Conservation (phyloP, 2,797 vertebrate species). For the Gouania willdenowi region DNA sequence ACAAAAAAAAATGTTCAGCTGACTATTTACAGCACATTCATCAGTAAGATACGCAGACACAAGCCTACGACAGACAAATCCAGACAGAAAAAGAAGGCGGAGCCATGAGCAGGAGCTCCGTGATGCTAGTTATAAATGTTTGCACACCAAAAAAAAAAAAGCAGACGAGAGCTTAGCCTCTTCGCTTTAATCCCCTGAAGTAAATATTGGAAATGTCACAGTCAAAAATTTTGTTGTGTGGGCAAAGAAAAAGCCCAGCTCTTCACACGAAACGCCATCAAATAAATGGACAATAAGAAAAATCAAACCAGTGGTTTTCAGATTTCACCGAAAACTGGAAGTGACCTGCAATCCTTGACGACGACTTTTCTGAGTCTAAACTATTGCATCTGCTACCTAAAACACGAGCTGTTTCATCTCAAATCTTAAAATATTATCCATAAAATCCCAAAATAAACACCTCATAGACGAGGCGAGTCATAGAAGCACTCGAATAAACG, state of each 20-base stretch:
- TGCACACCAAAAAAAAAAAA: neutral
- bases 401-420: neutral
- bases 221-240: constrained; percentile 3
- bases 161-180: neutral
- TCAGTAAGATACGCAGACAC: constrained; percentile 7
- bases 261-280: neutral
- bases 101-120: neutral
- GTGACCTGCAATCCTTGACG: constrained; percentile 9
- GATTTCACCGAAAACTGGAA: constrained; percentile 13
- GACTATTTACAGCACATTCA: constrained; percentile 41
- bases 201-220: constrained; percentile 45
- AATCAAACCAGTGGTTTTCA: neutral
- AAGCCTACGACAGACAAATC: constrained; percentile 1
- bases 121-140: no score
- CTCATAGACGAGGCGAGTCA: neutral
- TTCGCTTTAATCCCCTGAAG: constrained; percentile 45
- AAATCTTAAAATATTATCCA: constrained; percentile 3
- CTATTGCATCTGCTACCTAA: neutral
- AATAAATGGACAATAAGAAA: constrained; percentile 1
- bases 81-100: neutral
- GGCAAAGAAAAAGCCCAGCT: constrained; percentile 12
- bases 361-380: constrained; percentile 3
- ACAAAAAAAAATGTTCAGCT: no score
- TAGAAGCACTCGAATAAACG: constrained; percentile 47
- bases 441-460: constrained; percentile 17